Percentiles rank a stretch among this genome's conserved stretches.
Conservation (phyloP, 2,113 vertebrate species). For the Nesoenas mayeri region DNA sequence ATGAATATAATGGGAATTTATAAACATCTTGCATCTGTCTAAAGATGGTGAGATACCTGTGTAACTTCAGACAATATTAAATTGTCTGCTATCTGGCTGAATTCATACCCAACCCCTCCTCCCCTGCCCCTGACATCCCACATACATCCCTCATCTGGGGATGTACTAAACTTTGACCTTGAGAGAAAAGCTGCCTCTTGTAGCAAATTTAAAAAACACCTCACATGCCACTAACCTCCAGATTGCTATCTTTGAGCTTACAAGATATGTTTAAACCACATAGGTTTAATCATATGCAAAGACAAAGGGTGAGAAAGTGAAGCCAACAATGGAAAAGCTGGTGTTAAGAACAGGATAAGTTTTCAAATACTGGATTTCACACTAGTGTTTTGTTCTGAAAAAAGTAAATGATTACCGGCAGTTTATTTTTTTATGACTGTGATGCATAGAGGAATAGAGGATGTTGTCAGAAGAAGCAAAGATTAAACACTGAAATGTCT, state of each 20-base stretch:
- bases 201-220: neutral
- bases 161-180: neutral
- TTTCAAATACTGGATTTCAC: neutral
- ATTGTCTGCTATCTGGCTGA: neutral
- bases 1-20: neutral
- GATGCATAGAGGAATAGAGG: neutral
- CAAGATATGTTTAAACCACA: neutral
- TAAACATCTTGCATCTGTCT: neutral
- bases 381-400: neutral
- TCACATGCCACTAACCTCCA: neutral
- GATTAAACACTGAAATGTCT: neutral
- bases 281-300: neutral
- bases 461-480: slow-evolving; percentile 21
- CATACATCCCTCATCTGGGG: neutral
- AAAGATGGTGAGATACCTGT: neutral
- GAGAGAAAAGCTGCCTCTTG: neutral
- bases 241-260: neutral
- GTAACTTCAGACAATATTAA: neutral
- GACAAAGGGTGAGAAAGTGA: neutral
- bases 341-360: neutral
- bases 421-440: slow-evolving; percentile 28
- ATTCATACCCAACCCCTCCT: neutral
- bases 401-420: neutral
- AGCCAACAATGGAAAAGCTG: neutral
- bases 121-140: no score